These are phyloP conservation scores for Sinotaia quadrata DNA, from an alignment of 2,888 invertebrate genomes.

Conservation along the genomic window DNA sequence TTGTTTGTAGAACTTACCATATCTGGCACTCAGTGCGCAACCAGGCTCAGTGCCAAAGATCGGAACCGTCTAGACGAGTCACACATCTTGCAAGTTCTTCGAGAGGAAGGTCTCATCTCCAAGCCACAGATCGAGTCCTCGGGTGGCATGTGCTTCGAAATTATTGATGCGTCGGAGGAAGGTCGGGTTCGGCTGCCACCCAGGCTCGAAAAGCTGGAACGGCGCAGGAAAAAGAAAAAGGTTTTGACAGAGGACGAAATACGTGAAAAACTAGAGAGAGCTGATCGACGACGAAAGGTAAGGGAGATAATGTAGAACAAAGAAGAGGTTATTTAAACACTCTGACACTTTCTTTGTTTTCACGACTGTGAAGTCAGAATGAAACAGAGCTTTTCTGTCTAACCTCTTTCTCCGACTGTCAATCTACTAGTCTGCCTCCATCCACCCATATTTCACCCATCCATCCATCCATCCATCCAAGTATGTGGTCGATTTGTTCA, in stretches of 20 bases:
- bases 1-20: conserved; percentile 70
- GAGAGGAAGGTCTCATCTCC: conserved; percentile 71
- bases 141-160: conserved; percentile 68
- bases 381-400: too few relatives aligned
- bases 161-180: conserved; percentile 42
- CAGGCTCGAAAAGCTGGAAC: conserved; percentile 63
- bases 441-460: too few relatives aligned
- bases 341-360: not conserved
- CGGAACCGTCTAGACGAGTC: conserved; percentile 67
- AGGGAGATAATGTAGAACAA: conserved; percentile 5
- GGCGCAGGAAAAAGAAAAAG: conserved; percentile 60
- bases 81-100: conserved; percentile 65
- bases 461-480: too few relatives aligned
- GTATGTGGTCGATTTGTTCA: too few relatives aligned
- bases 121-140: conserved; percentile 61
- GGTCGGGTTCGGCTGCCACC: conserved; percentile 52
- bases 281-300: conserved; percentile 66
- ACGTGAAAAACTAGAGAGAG: conserved; percentile 61
- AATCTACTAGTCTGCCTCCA: too few relatives aligned
- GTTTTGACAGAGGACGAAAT: conserved; percentile 65
- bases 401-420: too few relatives aligned
- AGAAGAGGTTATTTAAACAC: not conserved
- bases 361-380: too few relatives aligned
- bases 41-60: conserved; percentile 69
- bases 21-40: conserved; percentile 64